A percentile compares a stretch with the other conserved stretches of the same genome.
These are phyloP conservation scores for Melospiza melodia DNA, from an alignment of 2,113 vertebrate species.

Conservation along the genomic window DNA sequence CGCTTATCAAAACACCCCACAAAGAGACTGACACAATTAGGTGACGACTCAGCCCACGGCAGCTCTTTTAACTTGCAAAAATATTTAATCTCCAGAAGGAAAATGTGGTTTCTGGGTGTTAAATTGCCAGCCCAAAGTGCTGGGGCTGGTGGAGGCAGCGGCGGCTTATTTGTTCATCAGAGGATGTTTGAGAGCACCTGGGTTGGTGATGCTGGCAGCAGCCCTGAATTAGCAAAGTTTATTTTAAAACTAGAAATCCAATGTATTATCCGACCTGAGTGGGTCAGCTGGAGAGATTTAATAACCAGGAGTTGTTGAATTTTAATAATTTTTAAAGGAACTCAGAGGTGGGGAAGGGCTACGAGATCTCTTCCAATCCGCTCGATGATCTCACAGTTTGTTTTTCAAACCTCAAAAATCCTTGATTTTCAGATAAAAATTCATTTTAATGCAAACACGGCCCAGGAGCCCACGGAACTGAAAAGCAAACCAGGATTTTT, in stretches of 20 bases:
- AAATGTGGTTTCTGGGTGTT: slow-evolving; percentile 1
- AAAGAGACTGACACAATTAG: slow-evolving; percentile 64
- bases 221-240: neutral
- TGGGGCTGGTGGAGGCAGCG: neutral
- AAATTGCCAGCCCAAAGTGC: neutral
- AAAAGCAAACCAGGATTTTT: neutral
- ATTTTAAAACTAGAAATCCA: neutral
- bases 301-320: neutral
- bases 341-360: neutral
- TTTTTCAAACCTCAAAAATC: neutral
- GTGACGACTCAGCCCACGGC: slow-evolving; percentile 65
- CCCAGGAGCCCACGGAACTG: accelerated
- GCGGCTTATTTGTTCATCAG: neutral
- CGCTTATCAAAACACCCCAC: slow-evolving; percentile 55
- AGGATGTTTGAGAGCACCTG: neutral
- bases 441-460: neutral
- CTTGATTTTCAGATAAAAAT: neutral
- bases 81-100: slow-evolving; percentile 48
- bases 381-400: neutral
- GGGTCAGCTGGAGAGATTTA: neutral
- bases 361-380: too few relatives aligned
- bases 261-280: neutral
- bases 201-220: neutral
- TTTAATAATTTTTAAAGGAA: neutral
- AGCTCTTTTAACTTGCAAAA: slow-evolving; percentile 57